Evolutionary conservation across 2,113 vertebrate genomes (phyloP).

Genomic region (Poicephalus gulielmi): DNA sequence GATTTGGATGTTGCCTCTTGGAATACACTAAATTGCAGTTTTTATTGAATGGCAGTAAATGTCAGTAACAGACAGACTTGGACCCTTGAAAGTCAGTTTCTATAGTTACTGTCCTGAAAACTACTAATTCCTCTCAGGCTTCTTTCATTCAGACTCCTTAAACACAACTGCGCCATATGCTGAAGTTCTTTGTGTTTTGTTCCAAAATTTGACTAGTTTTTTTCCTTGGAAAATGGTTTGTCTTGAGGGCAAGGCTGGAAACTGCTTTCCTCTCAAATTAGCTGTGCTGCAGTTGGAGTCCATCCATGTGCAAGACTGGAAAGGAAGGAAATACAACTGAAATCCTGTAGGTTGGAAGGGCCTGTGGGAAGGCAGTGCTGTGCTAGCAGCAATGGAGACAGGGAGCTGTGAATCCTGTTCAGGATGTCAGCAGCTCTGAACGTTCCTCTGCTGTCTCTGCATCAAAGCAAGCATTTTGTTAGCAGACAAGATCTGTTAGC

Average conservation of each 20-base stretch:
- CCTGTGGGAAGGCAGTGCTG: not conserved
- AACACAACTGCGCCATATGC: not conserved
- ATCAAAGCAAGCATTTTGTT: not conserved
- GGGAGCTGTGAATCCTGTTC: not conserved
- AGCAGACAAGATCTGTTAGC: not conserved
- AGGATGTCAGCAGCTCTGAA: rapidly evolving
- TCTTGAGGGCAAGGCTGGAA: not conserved
- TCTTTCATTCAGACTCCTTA: not conserved
- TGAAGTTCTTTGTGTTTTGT: not conserved
- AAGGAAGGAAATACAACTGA: not conserved
- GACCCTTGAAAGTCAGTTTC: not conserved
- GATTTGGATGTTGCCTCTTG: not conserved
- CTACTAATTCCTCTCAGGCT: not conserved
- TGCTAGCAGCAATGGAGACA: not conserved
- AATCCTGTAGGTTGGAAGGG: not conserved
- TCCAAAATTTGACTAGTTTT: not conserved
- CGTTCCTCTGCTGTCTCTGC: not conserved
- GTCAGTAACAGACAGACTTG: not conserved
- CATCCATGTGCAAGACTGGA: not conserved
- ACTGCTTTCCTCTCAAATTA: not conserved
- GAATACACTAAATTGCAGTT: not conserved
- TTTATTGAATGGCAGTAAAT: not conserved
- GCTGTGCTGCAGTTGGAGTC: not conserved
- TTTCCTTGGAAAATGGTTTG: not conserved
- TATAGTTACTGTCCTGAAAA: not conserved